Conservation (phyloP, 2,888 invertebrate species). For the Caenorhabditis panamensis region DNA sequence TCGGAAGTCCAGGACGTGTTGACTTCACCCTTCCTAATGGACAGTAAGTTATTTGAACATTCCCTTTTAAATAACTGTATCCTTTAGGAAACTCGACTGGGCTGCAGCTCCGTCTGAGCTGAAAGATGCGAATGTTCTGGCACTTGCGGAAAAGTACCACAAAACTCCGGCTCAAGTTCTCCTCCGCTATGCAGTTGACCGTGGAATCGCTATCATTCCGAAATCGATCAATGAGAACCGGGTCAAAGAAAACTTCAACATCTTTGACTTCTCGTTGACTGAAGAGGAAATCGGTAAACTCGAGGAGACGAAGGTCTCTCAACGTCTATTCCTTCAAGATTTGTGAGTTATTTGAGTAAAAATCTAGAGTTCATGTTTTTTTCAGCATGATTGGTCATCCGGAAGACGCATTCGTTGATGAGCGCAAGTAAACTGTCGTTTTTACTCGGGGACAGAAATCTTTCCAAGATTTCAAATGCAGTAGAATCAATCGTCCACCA, state of each 20-base stretch:
- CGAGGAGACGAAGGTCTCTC: conserved; percentile 39
- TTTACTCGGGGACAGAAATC: too few species aligned
- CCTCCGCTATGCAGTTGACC: conserved; percentile 54
- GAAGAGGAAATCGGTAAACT: conserved; percentile 59
- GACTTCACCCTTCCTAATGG: conserved; percentile 60
- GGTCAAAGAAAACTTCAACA: conserved; percentile 52
- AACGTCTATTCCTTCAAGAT: conserved; percentile 62
- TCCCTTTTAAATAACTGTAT: background rate
- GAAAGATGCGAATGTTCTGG: conserved; percentile 81
- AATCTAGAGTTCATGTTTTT: background rate
- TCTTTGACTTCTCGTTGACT: conserved; percentile 39
- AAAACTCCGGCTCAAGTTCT: conserved; percentile 69
- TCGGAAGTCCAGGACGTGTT: conserved; percentile 81
- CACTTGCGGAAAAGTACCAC: conserved; percentile 79
- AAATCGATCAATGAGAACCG: conserved; percentile 37
- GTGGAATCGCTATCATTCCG: conserved; percentile 54
- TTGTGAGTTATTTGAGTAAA: conserved; percentile 49
- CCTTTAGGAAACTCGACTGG: conserved; percentile 57
- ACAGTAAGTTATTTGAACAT: background rate
- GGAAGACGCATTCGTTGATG: conserved; percentile 65
- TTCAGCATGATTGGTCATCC: conserved; percentile 71
- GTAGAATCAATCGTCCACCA: too few species aligned
- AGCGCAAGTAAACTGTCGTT: conserved; percentile 52
- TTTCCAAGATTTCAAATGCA: too few species aligned
- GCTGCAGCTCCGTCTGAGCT: conserved; percentile 58